Base-by-base conservation (phyloP, 2,113 vertebrate species). In the Bolborhynchus lineola region DNA sequence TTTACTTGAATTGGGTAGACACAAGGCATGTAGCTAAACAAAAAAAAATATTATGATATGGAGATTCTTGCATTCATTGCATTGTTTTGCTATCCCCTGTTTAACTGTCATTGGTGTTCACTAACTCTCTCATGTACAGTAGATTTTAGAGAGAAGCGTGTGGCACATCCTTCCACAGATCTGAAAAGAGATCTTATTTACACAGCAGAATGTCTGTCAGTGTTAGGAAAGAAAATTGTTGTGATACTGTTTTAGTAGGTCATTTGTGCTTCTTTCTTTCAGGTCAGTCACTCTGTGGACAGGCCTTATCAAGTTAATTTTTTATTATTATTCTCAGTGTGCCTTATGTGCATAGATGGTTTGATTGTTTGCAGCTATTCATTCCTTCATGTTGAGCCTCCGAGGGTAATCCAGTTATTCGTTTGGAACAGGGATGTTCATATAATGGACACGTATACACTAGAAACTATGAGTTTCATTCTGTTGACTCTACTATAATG, bases 231-330 rank as follows among this genome's bases (percentile, higher is more conserved):
- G 4, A 41, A 87, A 93, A 82, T 24, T 19, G 4, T 47, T 75
- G 11, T 67, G 17, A 28, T 0, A 0, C 46, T 46, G 13, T 33
- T 16, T 67, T 62, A 65, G 9, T 16, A 67, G 25, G 12, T 57
- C 0, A 0, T 28, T 71, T 46, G 8, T 53, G 11, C 5, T 4
- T 55, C 10, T 67, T 78, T 31, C 41, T 82, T 64, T 63, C 57
- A 62, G 60, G 8, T 13, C 5, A 35, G 24, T 29, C 16, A 39
- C 6, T 77, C 39, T 52, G 7, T 77, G 53, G 33, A 63, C 3
- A 59, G n/a, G 24, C 5, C 8, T 83, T 52, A 57, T 10, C 16
- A 49, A 53, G 53, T 53, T 74, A n/a, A n/a, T 50, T 78, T 78
- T 86, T 88, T 74, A 21, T 49, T 41, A 49, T n/a, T 25, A 35